Percentiles rank a stretch among this genome's conserved stretches.
Conservation (phyloP, 2,888 invertebrate genomes). For the Acronicta leporina region DNA sequence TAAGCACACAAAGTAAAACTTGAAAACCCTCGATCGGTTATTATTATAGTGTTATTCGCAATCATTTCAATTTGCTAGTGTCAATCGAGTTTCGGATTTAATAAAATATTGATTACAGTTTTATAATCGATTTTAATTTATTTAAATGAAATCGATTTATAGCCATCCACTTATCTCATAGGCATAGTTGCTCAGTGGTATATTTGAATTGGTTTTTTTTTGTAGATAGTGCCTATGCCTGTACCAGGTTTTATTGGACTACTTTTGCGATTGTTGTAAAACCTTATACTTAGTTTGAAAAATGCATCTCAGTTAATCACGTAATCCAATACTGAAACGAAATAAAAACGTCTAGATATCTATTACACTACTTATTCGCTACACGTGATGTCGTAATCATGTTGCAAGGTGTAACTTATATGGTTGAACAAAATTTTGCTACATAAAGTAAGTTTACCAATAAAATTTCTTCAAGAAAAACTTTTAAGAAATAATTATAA, state of each 20-base stretch:
- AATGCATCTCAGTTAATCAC: background rate
- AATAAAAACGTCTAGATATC: conserved; percentile 19
- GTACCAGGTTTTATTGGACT: background rate
- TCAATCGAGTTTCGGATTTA: background rate
- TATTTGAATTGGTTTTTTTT: too few species aligned
- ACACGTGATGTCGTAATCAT: conserved; percentile 30
- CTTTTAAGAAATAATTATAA: conserved; percentile 36
- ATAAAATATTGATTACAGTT: background rate
- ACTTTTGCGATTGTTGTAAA: background rate
- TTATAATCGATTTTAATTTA: background rate
- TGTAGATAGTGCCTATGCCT: too few species aligned
- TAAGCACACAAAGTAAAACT: background rate
- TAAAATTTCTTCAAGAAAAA: conserved; percentile 28
- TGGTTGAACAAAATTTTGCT: conserved; percentile 33
- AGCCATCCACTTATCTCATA: background rate
- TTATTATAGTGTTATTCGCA: too few species aligned
- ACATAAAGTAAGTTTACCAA: conserved; percentile 25
- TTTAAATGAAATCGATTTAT: background rate
- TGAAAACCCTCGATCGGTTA: background rate
- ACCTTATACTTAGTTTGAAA: background rate
- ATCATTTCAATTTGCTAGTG: background rate
- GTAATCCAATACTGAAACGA: conserved; percentile 5
- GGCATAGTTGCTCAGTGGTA: background rate
- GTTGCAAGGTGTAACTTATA: conserved; percentile 41
- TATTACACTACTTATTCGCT: conserved; percentile 33